These are phyloP conservation scores for Tringa solitaria DNA, from an alignment of 2,113 vertebrate genomes.

Conservation along the genomic window DNA sequence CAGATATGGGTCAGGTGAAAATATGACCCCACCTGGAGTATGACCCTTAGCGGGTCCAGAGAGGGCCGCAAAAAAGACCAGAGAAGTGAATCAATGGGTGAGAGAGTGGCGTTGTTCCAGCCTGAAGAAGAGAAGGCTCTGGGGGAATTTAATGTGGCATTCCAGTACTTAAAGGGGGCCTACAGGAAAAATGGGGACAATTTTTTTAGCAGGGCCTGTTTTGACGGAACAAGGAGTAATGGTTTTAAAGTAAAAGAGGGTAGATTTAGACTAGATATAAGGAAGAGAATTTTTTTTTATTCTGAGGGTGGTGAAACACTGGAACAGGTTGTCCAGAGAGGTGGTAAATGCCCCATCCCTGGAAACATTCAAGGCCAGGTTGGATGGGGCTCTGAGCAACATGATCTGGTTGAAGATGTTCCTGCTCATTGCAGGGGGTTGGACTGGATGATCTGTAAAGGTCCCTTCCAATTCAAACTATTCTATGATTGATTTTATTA, in stretches of 20 bases:
- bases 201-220: not conserved
- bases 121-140: not conserved
- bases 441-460: not conserved
- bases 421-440: not conserved
- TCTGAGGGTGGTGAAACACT: not conserved
- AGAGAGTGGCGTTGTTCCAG: not conserved
- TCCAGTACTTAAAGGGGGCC: not conserved
- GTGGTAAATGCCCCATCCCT: not conserved
- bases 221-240: not conserved
- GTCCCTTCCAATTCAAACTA: not conserved
- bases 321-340: not conserved
- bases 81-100: not conserved
- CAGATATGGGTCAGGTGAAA: not conserved
- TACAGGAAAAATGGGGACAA: not conserved
- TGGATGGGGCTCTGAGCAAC: not conserved
- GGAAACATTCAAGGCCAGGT: not conserved
- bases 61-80: not conserved
- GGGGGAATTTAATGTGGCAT: not conserved
- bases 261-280: not conserved
- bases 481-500: not conserved
- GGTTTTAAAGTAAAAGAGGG: not conserved
- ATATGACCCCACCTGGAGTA: not conserved
- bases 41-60: not conserved
- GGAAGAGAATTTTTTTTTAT: not conserved
- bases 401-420: not conserved